phyloP scores from a whole-genome alignment of 2,113 vertebrate genomes.

The Probosciger aterrimus region DNA sequence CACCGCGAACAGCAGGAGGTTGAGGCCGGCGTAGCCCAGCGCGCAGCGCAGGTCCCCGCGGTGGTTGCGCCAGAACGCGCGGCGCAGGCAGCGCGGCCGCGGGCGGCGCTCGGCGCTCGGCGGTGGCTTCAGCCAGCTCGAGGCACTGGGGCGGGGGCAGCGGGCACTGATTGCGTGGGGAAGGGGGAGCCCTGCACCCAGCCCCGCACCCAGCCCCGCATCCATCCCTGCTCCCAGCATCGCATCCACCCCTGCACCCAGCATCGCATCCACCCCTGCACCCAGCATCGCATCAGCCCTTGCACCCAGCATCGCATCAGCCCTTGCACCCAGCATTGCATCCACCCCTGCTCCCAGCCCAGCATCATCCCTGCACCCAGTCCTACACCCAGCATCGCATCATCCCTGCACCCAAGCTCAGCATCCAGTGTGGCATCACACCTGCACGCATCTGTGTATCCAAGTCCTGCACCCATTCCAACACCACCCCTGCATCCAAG shows the following conservation, averaged over 20 bases:
- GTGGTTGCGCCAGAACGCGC: conserved; percentile 82
- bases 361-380: too few species aligned
- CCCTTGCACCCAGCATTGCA: too few species aligned
- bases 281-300: too few species aligned
- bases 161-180: too few species aligned
- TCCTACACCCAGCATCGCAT: too few species aligned
- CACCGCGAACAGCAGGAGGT: conserved; percentile 73
- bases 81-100: conserved; percentile 73
- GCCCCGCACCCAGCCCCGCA: not conserved
- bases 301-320: not conserved
- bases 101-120: not conserved
- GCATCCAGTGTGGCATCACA: not conserved
- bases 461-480: too few species aligned
- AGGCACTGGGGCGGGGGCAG: conserved; percentile 67
- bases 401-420: too few species aligned
- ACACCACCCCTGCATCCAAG: too few species aligned
- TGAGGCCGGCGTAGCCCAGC: conserved; percentile 65
- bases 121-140: conserved; percentile 85
- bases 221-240: not conserved
- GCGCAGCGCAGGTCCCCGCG: conserved; percentile 78
- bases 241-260: not conserved
- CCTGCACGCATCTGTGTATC: too few species aligned
- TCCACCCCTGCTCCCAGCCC: too few species aligned
- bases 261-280: not conserved
- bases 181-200: too few species aligned